These are phyloP conservation scores for Gorsachius goisagi DNA, from an alignment of 2,113 vertebrate species.

Conservation along the genomic window DNA sequence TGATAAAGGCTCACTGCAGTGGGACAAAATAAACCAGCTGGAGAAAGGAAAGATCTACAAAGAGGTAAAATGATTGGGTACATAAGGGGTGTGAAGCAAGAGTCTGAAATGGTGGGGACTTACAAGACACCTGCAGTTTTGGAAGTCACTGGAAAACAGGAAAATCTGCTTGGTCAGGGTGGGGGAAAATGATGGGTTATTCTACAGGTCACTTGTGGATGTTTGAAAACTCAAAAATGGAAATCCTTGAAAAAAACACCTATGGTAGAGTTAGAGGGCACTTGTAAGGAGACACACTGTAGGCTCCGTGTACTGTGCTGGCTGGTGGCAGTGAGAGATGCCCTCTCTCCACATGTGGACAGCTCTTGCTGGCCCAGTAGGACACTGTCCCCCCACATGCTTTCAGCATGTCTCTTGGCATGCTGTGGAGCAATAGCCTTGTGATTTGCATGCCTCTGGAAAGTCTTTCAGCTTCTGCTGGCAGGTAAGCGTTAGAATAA, in stretches of 20 bases:
- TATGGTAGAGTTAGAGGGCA: not conserved
- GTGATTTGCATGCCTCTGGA: not conserved
- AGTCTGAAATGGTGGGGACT: not conserved
- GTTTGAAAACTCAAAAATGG: not conserved
- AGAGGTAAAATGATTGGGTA: slow-evolving; percentile 67
- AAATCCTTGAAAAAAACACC: not conserved
- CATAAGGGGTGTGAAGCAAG: not conserved
- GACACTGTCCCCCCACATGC: not conserved
- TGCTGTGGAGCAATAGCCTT: not conserved
- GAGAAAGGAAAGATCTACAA: slow-evolving; percentile 84
- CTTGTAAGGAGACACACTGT: fast-evolving
- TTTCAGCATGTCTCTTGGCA: not conserved
- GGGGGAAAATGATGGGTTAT: not conserved
- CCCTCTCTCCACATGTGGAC: not conserved
- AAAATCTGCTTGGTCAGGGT: not conserved
- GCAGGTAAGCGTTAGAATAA: not conserved
- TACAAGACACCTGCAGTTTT: not conserved
- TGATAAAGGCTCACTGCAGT: slow-evolving; percentile 78
- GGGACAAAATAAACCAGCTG: slow-evolving; percentile 80
- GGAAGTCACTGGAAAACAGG: not conserved
- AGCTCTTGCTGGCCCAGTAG: fast-evolving
- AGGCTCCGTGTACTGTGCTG: not conserved
- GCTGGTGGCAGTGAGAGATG: not conserved
- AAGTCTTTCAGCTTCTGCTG: not conserved
- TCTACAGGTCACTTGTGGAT: not conserved